Conservation (phyloP, 2,113 vertebrate species). For the Gobiocypris rarus region DNA sequence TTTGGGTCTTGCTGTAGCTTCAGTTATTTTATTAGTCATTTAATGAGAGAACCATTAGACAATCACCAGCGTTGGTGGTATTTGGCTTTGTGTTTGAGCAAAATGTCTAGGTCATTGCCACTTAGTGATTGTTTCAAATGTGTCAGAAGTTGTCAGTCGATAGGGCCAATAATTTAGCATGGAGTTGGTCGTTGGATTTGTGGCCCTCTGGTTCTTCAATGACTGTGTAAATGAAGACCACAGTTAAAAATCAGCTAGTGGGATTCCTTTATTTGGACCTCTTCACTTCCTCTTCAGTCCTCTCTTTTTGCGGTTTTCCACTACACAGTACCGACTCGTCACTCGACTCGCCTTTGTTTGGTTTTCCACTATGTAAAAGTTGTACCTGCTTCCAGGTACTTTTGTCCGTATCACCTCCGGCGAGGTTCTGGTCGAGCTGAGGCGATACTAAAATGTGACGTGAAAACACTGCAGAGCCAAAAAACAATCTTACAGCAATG, state of each 20-base stretch:
- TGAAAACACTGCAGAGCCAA: too few species aligned
- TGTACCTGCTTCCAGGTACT: too few species aligned
- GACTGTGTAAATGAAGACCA: not conserved
- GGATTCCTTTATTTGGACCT: not conserved
- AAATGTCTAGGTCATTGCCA: not conserved
- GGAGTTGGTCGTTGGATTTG: not conserved
- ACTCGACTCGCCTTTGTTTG: too few species aligned
- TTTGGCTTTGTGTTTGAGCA: not conserved
- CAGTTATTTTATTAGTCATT: not conserved
- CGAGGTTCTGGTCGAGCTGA: too few species aligned
- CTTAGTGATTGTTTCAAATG: not conserved
- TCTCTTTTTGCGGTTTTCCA: too few species aligned
- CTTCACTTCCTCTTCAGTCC: not conserved
- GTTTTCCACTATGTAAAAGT: too few species aligned
- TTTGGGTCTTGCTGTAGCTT: not conserved
- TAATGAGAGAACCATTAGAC: not conserved
- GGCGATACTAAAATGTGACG: too few species aligned
- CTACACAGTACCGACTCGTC: too few species aligned
- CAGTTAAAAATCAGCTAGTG: not conserved
- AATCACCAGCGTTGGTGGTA: not conserved
- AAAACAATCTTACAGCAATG: too few species aligned
- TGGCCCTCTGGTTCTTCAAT: not conserved
- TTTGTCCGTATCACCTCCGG: too few species aligned
- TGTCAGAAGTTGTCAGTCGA: not conserved
- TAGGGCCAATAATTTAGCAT: not conserved